Evolutionary conservation across 1,140 invertebrate species (phyloP).

Genomic region (Drosophila navojoa): DNA sequence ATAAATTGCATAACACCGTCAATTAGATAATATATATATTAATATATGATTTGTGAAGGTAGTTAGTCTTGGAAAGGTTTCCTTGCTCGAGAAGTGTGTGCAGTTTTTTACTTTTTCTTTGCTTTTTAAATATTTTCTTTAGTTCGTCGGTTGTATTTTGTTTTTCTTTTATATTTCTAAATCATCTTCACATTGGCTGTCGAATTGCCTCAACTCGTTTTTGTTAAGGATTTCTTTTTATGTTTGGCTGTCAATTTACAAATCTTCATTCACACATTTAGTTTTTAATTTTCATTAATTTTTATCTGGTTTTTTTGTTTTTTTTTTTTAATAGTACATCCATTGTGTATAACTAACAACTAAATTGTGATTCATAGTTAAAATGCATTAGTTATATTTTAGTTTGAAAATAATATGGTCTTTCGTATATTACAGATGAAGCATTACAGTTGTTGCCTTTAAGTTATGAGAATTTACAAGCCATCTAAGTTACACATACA

Average conservation of each 20-base stretch:
- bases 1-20: constrained; percentile 81
- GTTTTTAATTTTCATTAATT: constrained; percentile 28
- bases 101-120: constrained; percentile 32
- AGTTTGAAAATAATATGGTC: constrained; percentile 65
- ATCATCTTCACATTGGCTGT: constrained; percentile 22
- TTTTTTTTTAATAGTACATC: constrained; percentile 29
- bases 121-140: constrained; percentile 26
- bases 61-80: constrained; percentile 79
- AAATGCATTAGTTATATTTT: constrained; percentile 60
- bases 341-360: constrained; percentile 45
- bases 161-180: background rate
- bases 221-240: background rate
- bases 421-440: constrained; percentile 75
- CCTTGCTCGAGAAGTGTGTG: constrained; percentile 77
- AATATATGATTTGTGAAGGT: constrained; percentile 75
- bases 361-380: constrained; percentile 63
- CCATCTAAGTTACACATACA: constrained; percentile 51
- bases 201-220: background rate
- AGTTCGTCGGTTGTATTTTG: constrained; percentile 25
- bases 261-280: constrained; percentile 35
- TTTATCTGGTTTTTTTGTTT: too few species aligned
- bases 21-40: constrained; percentile 73
- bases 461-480: constrained; percentile 75
- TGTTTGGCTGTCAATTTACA: constrained; percentile 62
- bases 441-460: constrained; percentile 57